Evolutionary conservation across 2,113 vertebrate species (phyloP).

Genomic region (Scopus umbretta): DNA sequence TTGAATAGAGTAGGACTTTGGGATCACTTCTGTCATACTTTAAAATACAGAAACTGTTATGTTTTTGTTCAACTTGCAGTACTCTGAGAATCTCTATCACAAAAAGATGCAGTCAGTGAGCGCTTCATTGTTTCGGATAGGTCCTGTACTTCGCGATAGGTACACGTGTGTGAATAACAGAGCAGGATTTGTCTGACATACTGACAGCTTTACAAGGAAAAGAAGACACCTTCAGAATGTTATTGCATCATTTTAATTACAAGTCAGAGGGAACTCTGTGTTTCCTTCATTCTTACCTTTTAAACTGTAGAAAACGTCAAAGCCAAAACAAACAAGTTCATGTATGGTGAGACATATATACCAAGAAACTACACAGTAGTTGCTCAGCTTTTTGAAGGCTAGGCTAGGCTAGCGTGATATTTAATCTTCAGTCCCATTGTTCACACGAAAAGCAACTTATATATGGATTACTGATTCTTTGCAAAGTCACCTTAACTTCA

Average conservation of each 20-base stretch:
- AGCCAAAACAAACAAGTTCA: not conserved
- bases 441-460: not conserved
- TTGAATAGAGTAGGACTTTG: not conserved
- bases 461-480: not conserved
- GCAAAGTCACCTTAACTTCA: not conserved
- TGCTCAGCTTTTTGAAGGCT: not conserved
- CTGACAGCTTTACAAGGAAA: not conserved
- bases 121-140: not conserved
- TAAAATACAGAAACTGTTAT: not conserved
- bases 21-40: not conserved
- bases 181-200: not conserved
- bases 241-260: not conserved
- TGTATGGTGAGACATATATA: not conserved
- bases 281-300: not conserved
- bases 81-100: not conserved
- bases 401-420: not conserved
- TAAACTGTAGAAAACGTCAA: not conserved
- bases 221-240: not conserved
- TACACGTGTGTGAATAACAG: not conserved
- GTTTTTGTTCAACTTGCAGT: not conserved
- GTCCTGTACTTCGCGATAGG: not conserved
- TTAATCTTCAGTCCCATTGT: not conserved
- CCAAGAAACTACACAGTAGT: not conserved
- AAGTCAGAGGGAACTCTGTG: not conserved
- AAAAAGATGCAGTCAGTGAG: not conserved